Evolutionary conservation across 1,140 invertebrate species (phyloP).

Genomic region (Trachymyrmex septentrionalis): DNA sequence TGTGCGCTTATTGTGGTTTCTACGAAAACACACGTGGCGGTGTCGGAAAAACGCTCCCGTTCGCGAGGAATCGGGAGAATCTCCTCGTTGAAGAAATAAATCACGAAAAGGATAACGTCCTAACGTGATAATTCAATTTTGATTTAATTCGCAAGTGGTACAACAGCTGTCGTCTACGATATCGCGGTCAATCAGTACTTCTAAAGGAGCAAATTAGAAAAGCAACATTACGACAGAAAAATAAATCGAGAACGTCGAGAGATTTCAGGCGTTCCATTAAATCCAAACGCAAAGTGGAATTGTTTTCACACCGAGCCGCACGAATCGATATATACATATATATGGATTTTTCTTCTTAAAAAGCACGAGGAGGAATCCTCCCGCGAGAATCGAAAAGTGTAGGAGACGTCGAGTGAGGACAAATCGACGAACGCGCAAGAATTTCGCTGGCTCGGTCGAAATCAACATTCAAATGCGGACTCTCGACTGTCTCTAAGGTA

Average conservation of each 20-base stretch:
- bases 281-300: conserved; percentile 19
- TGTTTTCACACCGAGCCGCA: conserved; percentile 19
- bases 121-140: conserved; percentile 49
- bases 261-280: conserved; percentile 40
- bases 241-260: neutral
- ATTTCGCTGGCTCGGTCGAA: conserved; percentile 27
- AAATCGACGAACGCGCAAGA: conserved; percentile 27
- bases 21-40: conserved; percentile 6
- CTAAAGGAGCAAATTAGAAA: neutral
- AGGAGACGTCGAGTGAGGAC: neutral
- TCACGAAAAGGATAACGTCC: neutral
- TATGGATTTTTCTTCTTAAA: conserved; percentile 4
- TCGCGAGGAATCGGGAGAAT: neutral
- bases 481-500: neutral
- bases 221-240: neutral
- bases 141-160: neutral
- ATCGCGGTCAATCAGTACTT: neutral
- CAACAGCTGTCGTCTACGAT: neutral
- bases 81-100: conserved; percentile 12
- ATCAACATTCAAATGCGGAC: conserved; percentile 20
- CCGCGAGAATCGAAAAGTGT: neutral
- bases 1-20: conserved; percentile 47
- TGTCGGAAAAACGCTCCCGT: neutral
- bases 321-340: neutral
- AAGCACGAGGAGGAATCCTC: neutral